Base-by-base conservation (phyloP, 2,797 vertebrate genomes). In the Siniperca scherzeri region DNA sequence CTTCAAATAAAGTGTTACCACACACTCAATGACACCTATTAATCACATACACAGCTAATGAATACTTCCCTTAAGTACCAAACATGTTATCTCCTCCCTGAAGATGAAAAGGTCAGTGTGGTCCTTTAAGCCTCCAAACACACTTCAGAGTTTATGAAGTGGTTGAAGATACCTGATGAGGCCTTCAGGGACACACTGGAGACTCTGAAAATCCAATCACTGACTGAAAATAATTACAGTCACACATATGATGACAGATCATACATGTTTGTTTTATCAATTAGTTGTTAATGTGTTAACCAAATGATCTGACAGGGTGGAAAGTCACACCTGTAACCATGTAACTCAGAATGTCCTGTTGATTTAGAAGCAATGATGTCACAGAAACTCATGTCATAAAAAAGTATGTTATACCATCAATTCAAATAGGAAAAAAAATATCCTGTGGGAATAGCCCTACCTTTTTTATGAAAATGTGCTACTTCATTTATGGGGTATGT, bases 41-140 rank as follows among this genome's bases (percentile, higher is more conserved):
- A 89, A 89, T 91, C 75, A 85, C 65, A 74, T 3, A 22, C 69
- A 66, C 38, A 55, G 53, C 22, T 81, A 83, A 88, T 86, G 72
- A 81, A 85, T 75, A 77, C 50, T 74, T 70, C 81, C 81, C 55
- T 81, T 70, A 80, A 86, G 78, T 70, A 78, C 16, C 36, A 30
- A 82, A 75, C 59, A 69, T 2, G 25, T 69, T 86, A 55, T 78
- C 76, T 74, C 36, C 61, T 86, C 77, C 59, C 72, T 57, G 38
- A 75, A 42, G 71, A 83, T 36, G 42, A 75, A 79, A 76, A 78
- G 82, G 83, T 86, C 83, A 67, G 56, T 36, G 36, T 38, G 80
- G 75, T 72, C 59, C 44, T 72, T 60, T 13, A 74, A 74, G 66
- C 61, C 38, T 70, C 55, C 25, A 5, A 73, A 72, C 16, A 33